Percentiles rank a stretch among this genome's conserved stretches.
phyloP scores from a whole-genome alignment of 2,113 vertebrate genomes.

The Shinisaurus crocodilurus region DNA sequence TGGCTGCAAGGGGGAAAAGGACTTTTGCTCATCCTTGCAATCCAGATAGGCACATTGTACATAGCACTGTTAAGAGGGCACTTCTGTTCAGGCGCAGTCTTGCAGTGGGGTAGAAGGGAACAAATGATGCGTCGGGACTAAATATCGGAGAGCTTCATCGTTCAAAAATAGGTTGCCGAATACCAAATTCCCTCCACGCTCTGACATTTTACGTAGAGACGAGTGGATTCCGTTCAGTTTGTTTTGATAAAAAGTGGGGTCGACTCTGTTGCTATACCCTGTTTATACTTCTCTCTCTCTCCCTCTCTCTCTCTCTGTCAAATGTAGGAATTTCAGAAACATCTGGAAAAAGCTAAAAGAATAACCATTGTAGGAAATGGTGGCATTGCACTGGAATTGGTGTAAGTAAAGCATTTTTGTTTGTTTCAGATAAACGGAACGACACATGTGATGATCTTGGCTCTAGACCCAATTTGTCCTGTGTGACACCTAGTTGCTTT shows the following conservation, averaged over 20 bases:
- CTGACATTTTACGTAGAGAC: background rate
- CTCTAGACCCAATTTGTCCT: background rate
- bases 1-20: too few relatives aligned
- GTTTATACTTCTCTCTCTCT: slow-evolving; percentile 24
- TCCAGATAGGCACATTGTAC: background rate
- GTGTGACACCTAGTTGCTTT: background rate
- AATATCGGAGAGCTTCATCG: background rate
- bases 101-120: background rate
- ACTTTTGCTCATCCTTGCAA: background rate
- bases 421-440: background rate
- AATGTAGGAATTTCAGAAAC: slow-evolving; percentile 91
- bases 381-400: slow-evolving; percentile 95
- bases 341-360: slow-evolving; percentile 84
- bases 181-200: too few relatives aligned
- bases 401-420: slow-evolving; percentile 80
- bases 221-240: background rate
- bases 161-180: background rate
- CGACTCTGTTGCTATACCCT: background rate
- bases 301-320: slow-evolving; percentile 40
- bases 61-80: background rate
- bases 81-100: too few relatives aligned
- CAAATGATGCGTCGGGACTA: too few relatives aligned
- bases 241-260: background rate
- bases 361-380: slow-evolving; percentile 94
- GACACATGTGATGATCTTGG: background rate